phyloP scores from a whole-genome alignment of 2,113 vertebrate genomes.

The Chascanopsetta lugubris region DNA sequence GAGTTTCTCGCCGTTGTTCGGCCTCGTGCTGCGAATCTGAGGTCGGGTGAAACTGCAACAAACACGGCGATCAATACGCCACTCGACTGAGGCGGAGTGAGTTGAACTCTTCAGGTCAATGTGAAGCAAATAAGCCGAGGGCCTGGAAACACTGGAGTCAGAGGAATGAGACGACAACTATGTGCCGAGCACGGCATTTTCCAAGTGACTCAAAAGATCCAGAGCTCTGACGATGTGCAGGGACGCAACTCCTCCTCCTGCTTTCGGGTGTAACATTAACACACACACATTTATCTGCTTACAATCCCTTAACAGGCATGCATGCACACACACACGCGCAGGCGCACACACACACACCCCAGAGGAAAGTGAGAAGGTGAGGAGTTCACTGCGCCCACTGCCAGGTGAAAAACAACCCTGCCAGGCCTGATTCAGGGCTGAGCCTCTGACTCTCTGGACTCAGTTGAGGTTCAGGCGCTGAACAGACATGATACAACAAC shows the following conservation, averaged over 20 bases:
- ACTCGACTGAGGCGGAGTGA: background rate
- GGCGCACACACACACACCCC: background rate
- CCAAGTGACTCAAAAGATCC: too few relatives aligned
- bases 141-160: too few relatives aligned
- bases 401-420: constrained; percentile 21
- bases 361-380: constrained; percentile 3
- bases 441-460: background rate
- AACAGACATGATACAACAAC: too few relatives aligned
- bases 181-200: too few relatives aligned
- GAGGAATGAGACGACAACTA: too few relatives aligned
- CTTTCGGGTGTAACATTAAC: background rate
- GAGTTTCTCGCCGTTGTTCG: constrained; percentile 86
- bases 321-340: background rate
- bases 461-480: background rate
- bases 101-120: background rate
- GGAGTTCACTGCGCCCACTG: background rate
- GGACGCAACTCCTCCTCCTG: background rate
- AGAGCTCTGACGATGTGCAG: background rate
- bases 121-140: too few relatives aligned
- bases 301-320: background rate
- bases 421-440: background rate
- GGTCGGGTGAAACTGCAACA: constrained; percentile 87
- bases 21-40: constrained; percentile 83
- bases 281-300: background rate
- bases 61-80: background rate